Evolutionary conservation across 2,113 vertebrate genomes (phyloP).

Genomic region (Pholis gunnellus): DNA sequence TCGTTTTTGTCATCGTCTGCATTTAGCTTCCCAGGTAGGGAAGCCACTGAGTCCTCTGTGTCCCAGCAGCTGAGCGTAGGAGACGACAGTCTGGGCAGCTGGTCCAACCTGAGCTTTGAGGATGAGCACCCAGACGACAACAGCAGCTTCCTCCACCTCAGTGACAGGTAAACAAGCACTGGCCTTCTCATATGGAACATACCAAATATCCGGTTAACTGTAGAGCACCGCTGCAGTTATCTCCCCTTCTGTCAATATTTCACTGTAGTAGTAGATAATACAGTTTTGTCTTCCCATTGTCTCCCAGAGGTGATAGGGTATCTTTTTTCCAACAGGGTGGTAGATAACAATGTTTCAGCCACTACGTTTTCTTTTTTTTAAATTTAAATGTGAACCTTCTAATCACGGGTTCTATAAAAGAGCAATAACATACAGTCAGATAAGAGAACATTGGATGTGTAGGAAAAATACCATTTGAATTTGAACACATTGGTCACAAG

Average conservation of each 20-base stretch:
- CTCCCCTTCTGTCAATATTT: neutral
- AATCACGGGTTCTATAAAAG: neutral
- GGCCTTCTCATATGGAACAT: neutral
- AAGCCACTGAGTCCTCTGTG: slow-evolving; percentile 88
- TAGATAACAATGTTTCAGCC: neutral
- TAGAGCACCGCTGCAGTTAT: slow-evolving; percentile 33
- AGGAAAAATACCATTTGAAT: neutral
- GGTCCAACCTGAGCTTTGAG: slow-evolving; percentile 98
- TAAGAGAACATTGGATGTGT: neutral
- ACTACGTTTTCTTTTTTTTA: neutral
- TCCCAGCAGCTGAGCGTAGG: slow-evolving; percentile 95
- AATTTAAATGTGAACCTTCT: neutral
- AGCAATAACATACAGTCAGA: neutral
- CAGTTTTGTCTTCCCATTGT: neutral
- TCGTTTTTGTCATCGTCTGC: neutral
- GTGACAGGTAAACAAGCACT: slow-evolving; percentile 90
- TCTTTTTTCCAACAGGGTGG: neutral
- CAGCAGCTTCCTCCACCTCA: slow-evolving; percentile 98
- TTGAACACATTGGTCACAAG: neutral
- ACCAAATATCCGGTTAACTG: neutral
- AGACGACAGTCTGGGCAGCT: slow-evolving; percentile 97
- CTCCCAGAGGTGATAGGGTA: neutral
- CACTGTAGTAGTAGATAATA: neutral
- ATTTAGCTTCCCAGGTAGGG: slow-evolving; percentile 87
- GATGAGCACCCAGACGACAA: slow-evolving; percentile 96